Evolutionary conservation across 35 echinoderm and acorn worm genomes (phyloP).

Genomic region (Stichopus chloronotus): DNA sequence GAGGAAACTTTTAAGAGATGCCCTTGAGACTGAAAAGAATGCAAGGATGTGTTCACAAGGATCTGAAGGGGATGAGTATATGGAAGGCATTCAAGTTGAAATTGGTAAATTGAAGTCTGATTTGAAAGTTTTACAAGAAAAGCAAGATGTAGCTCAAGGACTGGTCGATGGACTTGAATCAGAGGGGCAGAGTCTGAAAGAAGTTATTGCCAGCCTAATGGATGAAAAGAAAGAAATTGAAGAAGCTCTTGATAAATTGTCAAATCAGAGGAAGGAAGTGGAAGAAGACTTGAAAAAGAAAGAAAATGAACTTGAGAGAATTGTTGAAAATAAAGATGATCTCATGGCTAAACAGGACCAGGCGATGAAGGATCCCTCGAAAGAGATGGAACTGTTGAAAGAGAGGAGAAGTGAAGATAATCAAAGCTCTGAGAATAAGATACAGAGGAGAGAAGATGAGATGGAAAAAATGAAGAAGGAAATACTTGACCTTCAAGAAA

Average conservation of each 20-base stretch:
- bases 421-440: not conserved
- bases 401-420: not conserved
- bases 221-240: slow-evolving; percentile 1
- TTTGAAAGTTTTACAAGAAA: slow-evolving; percentile 15
- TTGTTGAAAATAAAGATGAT: slow-evolving; percentile 13
- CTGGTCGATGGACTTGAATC: not conserved
- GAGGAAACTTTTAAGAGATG: slow-evolving; percentile 23
- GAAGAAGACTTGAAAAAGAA: slow-evolving; percentile 33
- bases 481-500: not conserved
- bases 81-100: not conserved
- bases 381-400: not conserved
- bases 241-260: not conserved
- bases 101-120: not conserved
- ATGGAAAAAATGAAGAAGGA: slow-evolving; percentile 1
- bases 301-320: slow-evolving; percentile 10
- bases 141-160: not conserved
- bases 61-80: not conserved
- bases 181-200: slow-evolving; percentile 2
- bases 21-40: slow-evolving; percentile 32
- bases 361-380: not conserved
- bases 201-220: not conserved
- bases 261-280: slow-evolving; percentile 9
- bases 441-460: not conserved
- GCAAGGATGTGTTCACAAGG: not conserved
- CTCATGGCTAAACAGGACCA: not conserved